Conservation (phyloP, 2,888 invertebrate species). For the Tachina grossa region DNA sequence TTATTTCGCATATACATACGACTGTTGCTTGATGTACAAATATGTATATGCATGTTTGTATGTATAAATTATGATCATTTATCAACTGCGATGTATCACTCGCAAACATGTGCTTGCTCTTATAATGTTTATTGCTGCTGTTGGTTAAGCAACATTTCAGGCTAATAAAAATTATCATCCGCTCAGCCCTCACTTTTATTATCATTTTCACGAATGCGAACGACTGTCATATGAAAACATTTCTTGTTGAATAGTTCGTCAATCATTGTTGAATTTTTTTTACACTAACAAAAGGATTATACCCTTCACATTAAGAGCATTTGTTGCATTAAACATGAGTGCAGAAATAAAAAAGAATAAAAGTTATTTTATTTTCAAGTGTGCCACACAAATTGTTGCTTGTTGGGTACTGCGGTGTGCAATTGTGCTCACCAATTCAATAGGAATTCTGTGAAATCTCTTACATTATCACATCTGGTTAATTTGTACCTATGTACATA, state of each 20-base stretch:
- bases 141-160: constrained; percentile 15
- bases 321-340: constrained; percentile 35
- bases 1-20: background rate
- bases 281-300: constrained; percentile 24
- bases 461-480: no score
- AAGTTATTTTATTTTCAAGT: constrained; percentile 41
- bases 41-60: background rate
- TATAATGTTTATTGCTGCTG: background rate
- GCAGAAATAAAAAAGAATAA: background rate
- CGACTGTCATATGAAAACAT: constrained; percentile 60
- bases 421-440: background rate
- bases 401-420: constrained; percentile 10
- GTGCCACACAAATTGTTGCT: constrained; percentile 23
- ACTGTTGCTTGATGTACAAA: no score
- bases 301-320: background rate
- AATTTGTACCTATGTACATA: no score
- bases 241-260: constrained; percentile 2
- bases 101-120: background rate
- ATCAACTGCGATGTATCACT: background rate
- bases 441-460: background rate
- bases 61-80: constrained; percentile 3
- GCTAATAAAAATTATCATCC: constrained; percentile 50
- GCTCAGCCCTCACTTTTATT: constrained; percentile 18
- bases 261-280: constrained; percentile 25
- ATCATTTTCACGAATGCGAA: constrained; percentile 31